Base-by-base conservation (phyloP, 2,888 invertebrate species). In the Philaethria dido region DNA sequence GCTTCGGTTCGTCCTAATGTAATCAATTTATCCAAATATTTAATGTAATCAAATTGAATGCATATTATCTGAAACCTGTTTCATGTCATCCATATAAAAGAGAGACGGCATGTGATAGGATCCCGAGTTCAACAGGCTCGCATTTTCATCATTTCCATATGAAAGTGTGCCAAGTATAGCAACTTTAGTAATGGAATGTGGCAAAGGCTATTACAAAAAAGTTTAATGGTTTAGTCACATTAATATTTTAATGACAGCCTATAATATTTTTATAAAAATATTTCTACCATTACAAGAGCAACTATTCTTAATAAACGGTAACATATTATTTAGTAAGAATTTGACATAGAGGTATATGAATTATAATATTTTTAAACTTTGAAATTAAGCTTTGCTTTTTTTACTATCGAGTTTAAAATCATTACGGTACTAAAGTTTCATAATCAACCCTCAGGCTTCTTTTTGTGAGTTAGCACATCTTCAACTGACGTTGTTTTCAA, bases 1-100 rank as follows among this genome's bases (percentile, higher is more conserved):
- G 18, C 18, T 33, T 33, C 36, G 8, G 14, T 2, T n/a, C 13
- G 6, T 20, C 20, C 5, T 50, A 22, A 54, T 44, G 9, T 14
- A 20, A 33, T 14, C 14, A 14, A n/a, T 62, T 36, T 6, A 16
- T 48, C 39, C 14, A 36, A 48, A 25, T 64, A 39, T 42, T 78
- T 82, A 83, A 85, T 82, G 78, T 77, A 84, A 86, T 84, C 80
- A 82, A 87, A 87, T 84, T 78, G 80, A 81, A 86, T 88, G 85
- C 83, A 66, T 69, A 81, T 85, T 86, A 83, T 81, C 80, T 85
- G 82, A 89, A 86, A 87, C 84, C 84, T 68, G 69, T 75, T 73
- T 69, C 74, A 66, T 73, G 75, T 74, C 67, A 62, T 61, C 68
- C 66, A 69, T 65, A 73, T 72, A 60, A 67, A 66, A 50, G 73